A percentile compares a stretch with the other conserved stretches of the same genome.
phyloP scores from a whole-genome alignment of 2,797 vertebrate genomes.

The Sebastes minor region DNA sequence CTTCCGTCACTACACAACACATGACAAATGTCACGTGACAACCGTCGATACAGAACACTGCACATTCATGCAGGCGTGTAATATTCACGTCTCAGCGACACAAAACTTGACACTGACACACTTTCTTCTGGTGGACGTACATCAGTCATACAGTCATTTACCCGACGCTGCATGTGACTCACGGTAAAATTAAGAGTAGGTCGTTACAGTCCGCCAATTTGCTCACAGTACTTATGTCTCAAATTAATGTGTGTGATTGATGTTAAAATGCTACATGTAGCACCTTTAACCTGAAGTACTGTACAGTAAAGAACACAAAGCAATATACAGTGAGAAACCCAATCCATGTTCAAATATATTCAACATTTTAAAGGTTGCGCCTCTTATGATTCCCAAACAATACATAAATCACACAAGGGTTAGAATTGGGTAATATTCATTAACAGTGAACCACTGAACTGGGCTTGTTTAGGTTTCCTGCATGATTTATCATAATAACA shows the following conservation, averaged over 20 bases:
- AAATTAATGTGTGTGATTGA: background rate
- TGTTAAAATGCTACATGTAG: background rate
- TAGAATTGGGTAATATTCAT: slow-evolving; percentile 54
- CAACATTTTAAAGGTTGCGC: slow-evolving; percentile 22
- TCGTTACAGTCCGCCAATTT: background rate
- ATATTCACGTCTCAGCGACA: too few relatives aligned
- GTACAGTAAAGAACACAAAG: background rate
- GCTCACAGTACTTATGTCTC: background rate
- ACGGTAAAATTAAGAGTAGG: background rate
- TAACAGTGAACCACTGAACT: slow-evolving; percentile 53
- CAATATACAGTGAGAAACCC: slow-evolving; percentile 16
- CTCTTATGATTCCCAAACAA: slow-evolving; percentile 38
- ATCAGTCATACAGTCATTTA: background rate
- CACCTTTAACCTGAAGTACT: background rate
- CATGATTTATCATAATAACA: slow-evolving; percentile 67
- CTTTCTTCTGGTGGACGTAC: too few relatives aligned
- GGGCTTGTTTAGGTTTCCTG: slow-evolving; percentile 72
- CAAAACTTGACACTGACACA: too few relatives aligned
- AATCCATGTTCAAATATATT: slow-evolving; percentile 25
- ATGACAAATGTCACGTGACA: too few relatives aligned
- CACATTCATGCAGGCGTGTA: too few relatives aligned
- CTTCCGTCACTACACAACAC: too few relatives aligned
- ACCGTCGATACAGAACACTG: too few relatives aligned
- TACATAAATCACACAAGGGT: slow-evolving; percentile 61
- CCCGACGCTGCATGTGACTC: background rate